Base-by-base conservation (phyloP, 2,113 vertebrate genomes). In the Asarcornis scutulata region DNA sequence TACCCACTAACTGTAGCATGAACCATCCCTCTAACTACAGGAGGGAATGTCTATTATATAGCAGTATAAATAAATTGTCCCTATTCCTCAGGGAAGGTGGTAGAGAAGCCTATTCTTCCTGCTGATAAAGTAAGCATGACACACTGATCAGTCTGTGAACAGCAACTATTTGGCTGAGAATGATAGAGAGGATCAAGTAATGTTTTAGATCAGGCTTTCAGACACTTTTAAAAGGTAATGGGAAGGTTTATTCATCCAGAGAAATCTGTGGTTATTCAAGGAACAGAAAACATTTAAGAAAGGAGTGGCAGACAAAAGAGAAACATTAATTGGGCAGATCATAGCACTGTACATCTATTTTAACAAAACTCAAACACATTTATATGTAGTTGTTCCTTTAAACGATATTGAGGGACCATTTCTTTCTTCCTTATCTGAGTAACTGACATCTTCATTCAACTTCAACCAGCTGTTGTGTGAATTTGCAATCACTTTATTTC, bases 381-480 rank as follows among this genome's bases (percentile, higher is more conserved):
- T 93, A 66, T 69, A 83, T 3, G 2, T 26, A 32, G 94, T 69
- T 7, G 2, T 12, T 86, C 80, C 83, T 97, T 93, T 96, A 94
- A 97, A 96, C 73, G 67, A 44, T 91, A 86, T 80, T 63, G 60
- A 86, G 73, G 60, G 73, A 78, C 88, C 72, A 4, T 83, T 94
- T 71, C 92, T 97, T 96, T 89, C 94, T 94, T 78, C 93, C 93
- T 92, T 97, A 96, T 95, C 96, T 91, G 56, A 3, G 4, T 90
- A 93, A 96, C 29, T 95, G 94, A 96, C 77, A 11, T 96, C 95
- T 96, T 95, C 86, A 96, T 96, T 96, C 95, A 96, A 16, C 68
- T 91, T 81, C 91, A 78, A 60, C 93, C 94, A 95, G 93, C 95
- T 96, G 95, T 86, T 93, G 79, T 75, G 87, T 27, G 87, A 91